phyloP scores from a whole-genome alignment of 2,888 invertebrate species.

The Drosophila siamana region DNA sequence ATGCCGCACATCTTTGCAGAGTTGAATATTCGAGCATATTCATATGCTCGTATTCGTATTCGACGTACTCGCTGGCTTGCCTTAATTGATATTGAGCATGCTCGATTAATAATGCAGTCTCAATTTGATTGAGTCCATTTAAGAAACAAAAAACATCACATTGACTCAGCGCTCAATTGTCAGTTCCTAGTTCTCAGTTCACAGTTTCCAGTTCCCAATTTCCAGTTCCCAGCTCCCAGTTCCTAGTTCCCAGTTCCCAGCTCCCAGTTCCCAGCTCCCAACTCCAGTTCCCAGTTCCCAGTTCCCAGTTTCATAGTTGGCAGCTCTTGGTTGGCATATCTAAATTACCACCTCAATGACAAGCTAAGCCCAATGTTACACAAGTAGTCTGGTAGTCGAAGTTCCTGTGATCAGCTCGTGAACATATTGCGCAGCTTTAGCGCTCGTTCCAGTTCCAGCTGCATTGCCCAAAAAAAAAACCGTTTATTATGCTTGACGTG shows the following conservation, averaged over 20 bases:
- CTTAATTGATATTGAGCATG: slow-evolving; percentile 69
- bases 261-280: slow-evolving; percentile 1
- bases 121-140: slow-evolving; percentile 53
- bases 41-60: slow-evolving; percentile 7
- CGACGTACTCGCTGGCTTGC: slow-evolving; percentile 15
- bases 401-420: neutral
- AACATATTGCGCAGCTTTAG: neutral
- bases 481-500: slow-evolving; percentile 25
- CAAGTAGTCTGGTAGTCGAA: neutral
- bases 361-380: too few relatives aligned
- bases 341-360: too few relatives aligned
- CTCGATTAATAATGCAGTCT: slow-evolving; percentile 55
- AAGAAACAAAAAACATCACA: slow-evolving; percentile 8
- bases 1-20: slow-evolving; percentile 1
- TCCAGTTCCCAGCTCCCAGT: neutral
- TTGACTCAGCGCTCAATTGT: slow-evolving; percentile 21
- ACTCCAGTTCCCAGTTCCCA: neutral
- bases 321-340: too few relatives aligned
- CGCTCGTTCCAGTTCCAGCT: neutral
- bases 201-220: too few relatives aligned
- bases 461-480: slow-evolving; percentile 16
- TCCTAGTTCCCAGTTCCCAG: neutral
- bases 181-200: slow-evolving; percentile 19
- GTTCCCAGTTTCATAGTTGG: neutral
- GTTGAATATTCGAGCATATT: slow-evolving; percentile 4